Evolutionary conservation across 2,797 vertebrate genomes (phyloP).

Genomic region (Sciurus vulgaris): DNA sequence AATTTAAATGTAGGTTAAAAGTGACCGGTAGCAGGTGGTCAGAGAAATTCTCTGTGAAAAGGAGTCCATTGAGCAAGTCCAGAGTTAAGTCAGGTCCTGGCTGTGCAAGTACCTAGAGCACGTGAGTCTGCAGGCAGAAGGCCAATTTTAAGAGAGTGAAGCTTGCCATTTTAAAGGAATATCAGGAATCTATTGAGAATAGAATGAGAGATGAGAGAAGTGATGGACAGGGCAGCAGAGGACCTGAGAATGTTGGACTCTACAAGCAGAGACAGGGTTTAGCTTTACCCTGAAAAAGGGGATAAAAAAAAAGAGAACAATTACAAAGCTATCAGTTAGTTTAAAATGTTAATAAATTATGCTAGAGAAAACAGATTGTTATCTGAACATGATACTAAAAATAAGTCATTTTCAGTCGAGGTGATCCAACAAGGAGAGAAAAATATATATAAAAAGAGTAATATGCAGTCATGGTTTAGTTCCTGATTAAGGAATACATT

Average conservation of each 20-base stretch:
- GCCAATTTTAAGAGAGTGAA: not conserved
- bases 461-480: not conserved
- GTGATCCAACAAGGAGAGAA: too few species aligned
- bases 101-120: fast-evolving
- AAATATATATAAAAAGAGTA: not conserved
- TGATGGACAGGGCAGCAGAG: fast-evolving
- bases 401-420: not conserved
- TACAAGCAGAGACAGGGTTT: not conserved
- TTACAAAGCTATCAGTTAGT: not conserved
- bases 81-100: fast-evolving
- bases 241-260: fast-evolving
- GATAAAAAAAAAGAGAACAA: not conserved
- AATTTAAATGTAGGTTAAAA: not conserved
- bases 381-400: not conserved
- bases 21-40: not conserved
- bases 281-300: not conserved
- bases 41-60: not conserved
- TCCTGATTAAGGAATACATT: not conserved
- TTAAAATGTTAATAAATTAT: not conserved
- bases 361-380: not conserved
- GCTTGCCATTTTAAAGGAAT: not conserved
- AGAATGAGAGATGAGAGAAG: not conserved
- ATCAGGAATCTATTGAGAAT: not conserved
- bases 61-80: not conserved
- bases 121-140: not conserved